These are phyloP conservation scores for Orthosia cruda DNA, from an alignment of 2,888 invertebrate genomes.

Conservation along the genomic window DNA sequence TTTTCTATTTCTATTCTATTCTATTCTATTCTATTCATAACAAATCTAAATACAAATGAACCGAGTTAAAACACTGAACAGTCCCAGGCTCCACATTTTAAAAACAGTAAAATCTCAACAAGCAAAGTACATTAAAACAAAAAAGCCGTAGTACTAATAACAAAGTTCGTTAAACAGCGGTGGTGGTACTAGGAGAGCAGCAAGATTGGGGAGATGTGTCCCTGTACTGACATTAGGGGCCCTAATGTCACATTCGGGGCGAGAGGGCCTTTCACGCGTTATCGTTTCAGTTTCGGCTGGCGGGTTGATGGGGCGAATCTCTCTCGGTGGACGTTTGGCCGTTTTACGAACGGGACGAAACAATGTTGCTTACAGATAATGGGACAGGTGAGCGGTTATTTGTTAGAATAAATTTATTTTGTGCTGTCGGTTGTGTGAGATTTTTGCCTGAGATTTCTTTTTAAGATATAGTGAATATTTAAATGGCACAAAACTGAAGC, in stretches of 20 bases:
- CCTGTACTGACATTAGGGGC: slow-evolving; percentile 69
- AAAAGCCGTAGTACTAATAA: slow-evolving; percentile 67
- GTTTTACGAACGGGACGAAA: slow-evolving; percentile 59
- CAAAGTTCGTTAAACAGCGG: slow-evolving; percentile 73
- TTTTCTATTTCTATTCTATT: too few relatives aligned
- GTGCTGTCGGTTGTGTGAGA: not conserved
- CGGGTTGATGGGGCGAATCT: slow-evolving; percentile 66
- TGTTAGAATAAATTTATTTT: not conserved
- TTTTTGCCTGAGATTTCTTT: slow-evolving; percentile 5
- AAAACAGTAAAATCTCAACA: slow-evolving; percentile 65
- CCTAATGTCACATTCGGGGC: slow-evolving; percentile 69
- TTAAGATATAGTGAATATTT: not conserved
- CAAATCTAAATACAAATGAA: slow-evolving; percentile 50
- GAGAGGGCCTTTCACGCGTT: slow-evolving; percentile 69
- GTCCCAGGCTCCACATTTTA: slow-evolving; percentile 56
- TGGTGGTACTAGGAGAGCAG: slow-evolving; percentile 63
- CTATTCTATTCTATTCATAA: too few relatives aligned
- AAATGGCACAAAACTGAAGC: not conserved
- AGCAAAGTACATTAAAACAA: slow-evolving; percentile 71
- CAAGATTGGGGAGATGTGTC: slow-evolving; percentile 73
- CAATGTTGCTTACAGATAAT: slow-evolving; percentile 56
- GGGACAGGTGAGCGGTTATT: slow-evolving; percentile 32
- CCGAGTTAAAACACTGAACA: slow-evolving; percentile 41
- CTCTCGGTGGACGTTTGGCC: slow-evolving; percentile 63
- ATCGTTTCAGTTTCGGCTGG: slow-evolving; percentile 66